phyloP scores from a whole-genome alignment of 1,140 invertebrate genomes.

The Anastrepha obliqua region DNA sequence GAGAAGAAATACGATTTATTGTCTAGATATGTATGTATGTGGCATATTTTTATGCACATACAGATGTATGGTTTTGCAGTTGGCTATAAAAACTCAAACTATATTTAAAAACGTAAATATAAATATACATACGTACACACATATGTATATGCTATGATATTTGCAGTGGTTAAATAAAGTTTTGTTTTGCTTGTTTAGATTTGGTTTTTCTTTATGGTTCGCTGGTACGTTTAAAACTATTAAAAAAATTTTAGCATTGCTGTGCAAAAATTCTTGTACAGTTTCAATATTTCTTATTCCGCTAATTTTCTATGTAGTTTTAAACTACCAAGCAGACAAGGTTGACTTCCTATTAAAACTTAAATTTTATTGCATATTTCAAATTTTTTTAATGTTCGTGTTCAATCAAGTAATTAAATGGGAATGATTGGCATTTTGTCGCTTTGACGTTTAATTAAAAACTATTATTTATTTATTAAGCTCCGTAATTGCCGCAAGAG shows the following conservation, averaged over 20 bases:
- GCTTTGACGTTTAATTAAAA: neutral
- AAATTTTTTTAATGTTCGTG: neutral
- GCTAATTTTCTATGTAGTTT: no score
- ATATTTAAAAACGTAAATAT: neutral
- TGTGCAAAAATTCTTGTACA: neutral
- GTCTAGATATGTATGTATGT: no score
- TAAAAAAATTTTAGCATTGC: neutral
- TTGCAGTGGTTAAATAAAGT: neutral
- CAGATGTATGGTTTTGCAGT: neutral
- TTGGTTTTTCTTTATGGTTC: neutral
- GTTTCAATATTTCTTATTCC: neutral
- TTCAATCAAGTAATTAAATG: neutral
- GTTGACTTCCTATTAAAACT: neutral
- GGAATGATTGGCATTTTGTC: no score
- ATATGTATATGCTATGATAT: neutral
- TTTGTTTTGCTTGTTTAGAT: neutral
- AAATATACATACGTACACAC: neutral
- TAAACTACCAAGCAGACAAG: no score
- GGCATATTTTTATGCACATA: no score
- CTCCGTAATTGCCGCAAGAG: neutral
- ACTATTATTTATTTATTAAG: neutral
- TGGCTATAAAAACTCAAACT: neutral
- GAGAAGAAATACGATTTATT: neutral
- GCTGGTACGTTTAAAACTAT: neutral
- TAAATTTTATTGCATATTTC: neutral